Evolutionary conservation across 2,113 vertebrate species (phyloP).

Genomic region (Lota lota): DNA sequence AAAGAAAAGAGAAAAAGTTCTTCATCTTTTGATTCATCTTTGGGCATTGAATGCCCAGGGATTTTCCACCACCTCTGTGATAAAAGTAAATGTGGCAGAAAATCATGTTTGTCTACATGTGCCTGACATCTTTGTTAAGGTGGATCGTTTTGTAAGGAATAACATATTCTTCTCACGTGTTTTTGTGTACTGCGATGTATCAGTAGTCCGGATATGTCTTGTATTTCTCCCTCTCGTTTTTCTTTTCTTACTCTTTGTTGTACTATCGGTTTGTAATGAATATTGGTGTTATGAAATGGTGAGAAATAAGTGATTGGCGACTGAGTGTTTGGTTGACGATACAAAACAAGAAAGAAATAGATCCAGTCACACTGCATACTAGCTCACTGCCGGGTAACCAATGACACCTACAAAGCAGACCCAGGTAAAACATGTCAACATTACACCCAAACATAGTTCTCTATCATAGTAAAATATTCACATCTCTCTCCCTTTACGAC

Average conservation of each 20-base stretch:
- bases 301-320: constrained; percentile 45
- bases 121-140: constrained; percentile 71
- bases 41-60: constrained; percentile 22
- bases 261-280: neutral
- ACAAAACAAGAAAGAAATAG: constrained; percentile 71
- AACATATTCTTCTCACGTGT: constrained; percentile 39
- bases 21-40: constrained; percentile 30
- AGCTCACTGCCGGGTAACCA: constrained; percentile 61
- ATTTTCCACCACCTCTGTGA: constrained; percentile 38
- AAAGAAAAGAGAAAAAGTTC: constrained; percentile 49
- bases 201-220: constrained; percentile 28
- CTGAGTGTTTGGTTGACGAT: constrained; percentile 67
- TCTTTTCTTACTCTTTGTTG: constrained; percentile 10
- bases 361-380: constrained; percentile 58
- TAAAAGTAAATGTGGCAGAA: constrained; percentile 53
- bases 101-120: constrained; percentile 57
- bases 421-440: constrained; percentile 72
- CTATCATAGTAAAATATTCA: constrained; percentile 80
- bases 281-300: constrained; percentile 34
- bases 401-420: constrained; percentile 65
- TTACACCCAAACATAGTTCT: constrained; percentile 68
- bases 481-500: constrained; percentile 71
- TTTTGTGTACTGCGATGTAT: constrained; percentile 38
- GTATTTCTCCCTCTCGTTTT: constrained; percentile 24
- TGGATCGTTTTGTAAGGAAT: constrained; percentile 53